A percentile compares a stretch with the other conserved stretches of the same genome.
Conservation (phyloP, 2,113 vertebrate genomes). For the Tamias sibiricus region DNA sequence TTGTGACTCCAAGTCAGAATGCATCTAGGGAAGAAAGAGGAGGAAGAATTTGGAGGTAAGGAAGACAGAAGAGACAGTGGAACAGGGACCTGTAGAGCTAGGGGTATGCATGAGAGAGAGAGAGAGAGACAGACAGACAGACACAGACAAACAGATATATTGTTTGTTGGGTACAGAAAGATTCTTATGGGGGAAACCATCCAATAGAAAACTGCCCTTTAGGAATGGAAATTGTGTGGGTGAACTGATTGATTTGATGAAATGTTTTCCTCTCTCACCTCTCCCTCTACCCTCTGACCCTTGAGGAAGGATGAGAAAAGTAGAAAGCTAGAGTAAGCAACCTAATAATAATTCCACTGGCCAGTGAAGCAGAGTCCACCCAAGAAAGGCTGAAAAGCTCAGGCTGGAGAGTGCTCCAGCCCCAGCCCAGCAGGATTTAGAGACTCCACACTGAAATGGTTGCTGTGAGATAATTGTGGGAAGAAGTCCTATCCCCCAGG, state of each 20-base stretch:
- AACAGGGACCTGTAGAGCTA: neutral
- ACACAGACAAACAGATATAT: neutral
- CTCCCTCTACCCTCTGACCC: neutral
- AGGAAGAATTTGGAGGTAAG: neutral
- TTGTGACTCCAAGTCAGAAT: neutral
- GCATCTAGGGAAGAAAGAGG: constrained; percentile 14
- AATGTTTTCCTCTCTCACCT: neutral
- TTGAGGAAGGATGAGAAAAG: neutral
- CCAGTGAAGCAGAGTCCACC: neutral
- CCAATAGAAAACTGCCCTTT: neutral
- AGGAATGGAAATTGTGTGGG: neutral
- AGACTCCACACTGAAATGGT: neutral
- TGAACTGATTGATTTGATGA: neutral
- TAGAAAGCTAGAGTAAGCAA: neutral
- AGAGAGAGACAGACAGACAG: neutral
- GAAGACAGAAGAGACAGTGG: neutral
- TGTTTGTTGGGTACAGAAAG: neutral
- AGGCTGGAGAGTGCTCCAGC: neutral
- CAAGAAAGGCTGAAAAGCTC: neutral
- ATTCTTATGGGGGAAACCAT: neutral
- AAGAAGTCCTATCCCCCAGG: neutral
- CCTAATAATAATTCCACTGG: neutral
- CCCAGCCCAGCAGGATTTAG: neutral
- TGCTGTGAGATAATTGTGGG: neutral
- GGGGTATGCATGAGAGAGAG: fast-evolving